These are phyloP conservation scores for Phataginus tetradactyla DNA, from an alignment of 2,797 vertebrate genomes.

Conservation along the genomic window DNA sequence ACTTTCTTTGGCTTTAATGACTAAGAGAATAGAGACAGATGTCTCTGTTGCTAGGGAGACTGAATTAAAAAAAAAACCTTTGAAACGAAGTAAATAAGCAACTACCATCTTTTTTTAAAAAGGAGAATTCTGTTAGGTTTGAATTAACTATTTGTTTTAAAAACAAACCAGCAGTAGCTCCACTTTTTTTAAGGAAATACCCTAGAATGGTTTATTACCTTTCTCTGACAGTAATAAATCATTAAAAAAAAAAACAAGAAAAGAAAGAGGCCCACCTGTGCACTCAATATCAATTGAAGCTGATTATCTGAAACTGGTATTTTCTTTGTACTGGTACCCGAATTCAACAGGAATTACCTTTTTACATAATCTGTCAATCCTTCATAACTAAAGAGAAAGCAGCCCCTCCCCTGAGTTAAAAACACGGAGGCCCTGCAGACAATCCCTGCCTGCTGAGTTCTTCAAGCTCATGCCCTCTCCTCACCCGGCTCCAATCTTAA, in stretches of 20 bases:
- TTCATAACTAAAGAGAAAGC: neutral
- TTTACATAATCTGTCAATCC: conserved; percentile 52
- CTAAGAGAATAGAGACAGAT: conserved; percentile 89
- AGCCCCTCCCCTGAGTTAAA: neutral
- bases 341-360: conserved; percentile 70
- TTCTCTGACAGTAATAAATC: conserved; percentile 68
- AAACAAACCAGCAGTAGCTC: conserved; percentile 76
- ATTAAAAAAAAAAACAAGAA: conserved; percentile 26
- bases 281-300: conserved; percentile 66
- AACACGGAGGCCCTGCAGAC: neutral
- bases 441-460: neutral
- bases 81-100: conserved; percentile 85
- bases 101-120: conserved; percentile 75
- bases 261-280: conserved; percentile 68
- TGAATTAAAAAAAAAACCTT: conserved; percentile 79
- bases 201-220: conserved; percentile 51
- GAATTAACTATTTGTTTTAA: conserved; percentile 83
- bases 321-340: conserved; percentile 67
- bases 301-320: conserved; percentile 63
- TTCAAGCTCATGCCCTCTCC: neutral
- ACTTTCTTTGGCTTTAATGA: conserved; percentile 87
- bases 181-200: conserved; percentile 66
- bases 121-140: conserved; percentile 79
- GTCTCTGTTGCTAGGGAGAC: conserved; percentile 88
- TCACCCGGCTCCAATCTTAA: neutral